Evolutionary conservation across 2,797 vertebrate genomes (phyloP).

Genomic region (Alca torda): DNA sequence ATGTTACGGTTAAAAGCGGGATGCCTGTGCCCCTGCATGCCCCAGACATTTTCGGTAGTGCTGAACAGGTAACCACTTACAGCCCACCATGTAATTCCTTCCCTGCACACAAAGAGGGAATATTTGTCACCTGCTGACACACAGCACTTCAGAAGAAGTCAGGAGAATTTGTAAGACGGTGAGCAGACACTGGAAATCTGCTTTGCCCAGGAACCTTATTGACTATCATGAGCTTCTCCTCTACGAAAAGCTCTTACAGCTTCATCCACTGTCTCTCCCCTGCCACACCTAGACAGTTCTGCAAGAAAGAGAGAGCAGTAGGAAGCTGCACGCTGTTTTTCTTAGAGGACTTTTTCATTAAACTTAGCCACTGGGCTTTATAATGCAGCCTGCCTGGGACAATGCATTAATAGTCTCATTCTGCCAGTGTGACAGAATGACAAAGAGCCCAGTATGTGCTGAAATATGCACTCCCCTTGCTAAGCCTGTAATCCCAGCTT

Average conservation of each 20-base stretch:
- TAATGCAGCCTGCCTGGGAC: slow-evolving; percentile 28
- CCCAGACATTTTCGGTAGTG: not conserved
- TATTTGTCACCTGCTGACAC: slow-evolving; percentile 18
- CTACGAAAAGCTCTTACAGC: not conserved
- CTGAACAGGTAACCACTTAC: not conserved
- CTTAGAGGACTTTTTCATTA: slow-evolving; percentile 27
- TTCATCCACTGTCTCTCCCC: not conserved
- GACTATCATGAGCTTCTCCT: not conserved
- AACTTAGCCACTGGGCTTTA: slow-evolving; percentile 37
- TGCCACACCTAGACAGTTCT: not conserved
- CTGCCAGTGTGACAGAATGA: slow-evolving; percentile 43
- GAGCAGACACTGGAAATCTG: not conserved
- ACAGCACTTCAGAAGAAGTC: not conserved
- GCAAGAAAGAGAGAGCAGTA: not conserved
- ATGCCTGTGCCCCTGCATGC: not conserved
- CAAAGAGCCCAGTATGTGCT: slow-evolving; percentile 55
- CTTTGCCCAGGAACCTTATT: not conserved
- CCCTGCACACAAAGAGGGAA: not conserved
- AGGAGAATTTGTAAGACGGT: not conserved
- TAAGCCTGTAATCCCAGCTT: slow-evolving; percentile 57
- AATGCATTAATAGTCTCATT: slow-evolving; percentile 61
- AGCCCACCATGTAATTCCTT: not conserved
- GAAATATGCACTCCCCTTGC: slow-evolving; percentile 56
- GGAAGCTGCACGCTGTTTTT: not conserved
- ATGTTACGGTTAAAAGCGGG: not conserved